These are phyloP conservation scores for Puntigrus tetrazona DNA, from an alignment of 2,113 vertebrate genomes.

Conservation along the genomic window DNA sequence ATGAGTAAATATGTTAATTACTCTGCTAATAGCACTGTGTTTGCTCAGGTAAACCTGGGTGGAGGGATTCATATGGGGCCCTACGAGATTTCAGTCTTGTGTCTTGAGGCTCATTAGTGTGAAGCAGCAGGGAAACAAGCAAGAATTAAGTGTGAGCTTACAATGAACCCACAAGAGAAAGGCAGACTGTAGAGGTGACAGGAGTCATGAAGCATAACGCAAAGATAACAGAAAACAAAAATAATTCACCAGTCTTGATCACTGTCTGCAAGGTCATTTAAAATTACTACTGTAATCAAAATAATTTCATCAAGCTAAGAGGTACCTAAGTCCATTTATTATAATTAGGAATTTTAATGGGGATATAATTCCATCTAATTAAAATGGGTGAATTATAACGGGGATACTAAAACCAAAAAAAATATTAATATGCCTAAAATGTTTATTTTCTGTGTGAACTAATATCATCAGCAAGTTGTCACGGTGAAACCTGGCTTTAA, in stretches of 20 bases:
- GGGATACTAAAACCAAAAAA: too few species aligned
- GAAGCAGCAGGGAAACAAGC: slow-evolving; percentile 3
- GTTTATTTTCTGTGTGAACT: too few species aligned
- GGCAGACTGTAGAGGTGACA: not conserved
- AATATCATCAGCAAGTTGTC: too few species aligned
- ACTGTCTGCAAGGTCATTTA: not conserved
- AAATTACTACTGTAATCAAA: too few species aligned
- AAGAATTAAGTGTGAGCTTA: not conserved
- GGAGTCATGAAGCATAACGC: not conserved
- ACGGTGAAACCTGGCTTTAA: not conserved
- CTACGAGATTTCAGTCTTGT: not conserved
- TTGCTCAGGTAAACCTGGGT: slow-evolving; percentile 12
- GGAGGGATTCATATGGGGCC: slow-evolving; percentile 10
- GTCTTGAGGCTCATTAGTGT: slow-evolving; percentile 45
- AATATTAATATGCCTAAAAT: too few species aligned
- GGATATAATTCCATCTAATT: too few species aligned
- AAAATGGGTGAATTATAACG: too few species aligned
- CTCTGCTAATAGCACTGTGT: not conserved
- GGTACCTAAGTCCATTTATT: too few species aligned
- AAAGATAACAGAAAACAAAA: not conserved
- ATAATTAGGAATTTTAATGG: too few species aligned
- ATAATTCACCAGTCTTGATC: not conserved
- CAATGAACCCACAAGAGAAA: slow-evolving; percentile 9
- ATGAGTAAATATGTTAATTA: slow-evolving; percentile 14
- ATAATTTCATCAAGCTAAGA: too few species aligned